A percentile compares a stretch with the other conserved stretches of the same genome.
Evolutionary conservation across 1,140 invertebrate species (phyloP).

Genomic region (Lepidostoma basale): DNA sequence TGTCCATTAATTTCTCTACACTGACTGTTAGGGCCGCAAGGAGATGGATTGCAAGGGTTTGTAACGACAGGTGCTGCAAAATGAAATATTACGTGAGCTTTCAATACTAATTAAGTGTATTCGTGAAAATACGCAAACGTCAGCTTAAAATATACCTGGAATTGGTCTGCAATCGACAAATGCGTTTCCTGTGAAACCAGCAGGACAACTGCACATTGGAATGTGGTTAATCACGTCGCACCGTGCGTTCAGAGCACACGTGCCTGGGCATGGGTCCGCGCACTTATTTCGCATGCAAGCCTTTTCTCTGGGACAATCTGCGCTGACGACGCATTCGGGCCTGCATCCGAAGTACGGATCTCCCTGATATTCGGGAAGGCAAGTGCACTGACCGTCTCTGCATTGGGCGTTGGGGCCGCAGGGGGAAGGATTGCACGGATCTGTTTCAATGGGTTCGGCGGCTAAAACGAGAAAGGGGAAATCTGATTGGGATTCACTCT

Average conservation of each 20-base stretch:
- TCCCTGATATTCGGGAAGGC: conserved; percentile 72
- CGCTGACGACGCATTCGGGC: conserved; percentile 84
- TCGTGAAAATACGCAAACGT: too few relatives aligned
- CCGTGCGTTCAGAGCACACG: conserved; percentile 72
- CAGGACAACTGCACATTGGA: conserved; percentile 70
- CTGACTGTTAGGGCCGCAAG: conserved; percentile 68
- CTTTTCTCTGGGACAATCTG: conserved; percentile 77
- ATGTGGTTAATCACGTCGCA: conserved; percentile 72
- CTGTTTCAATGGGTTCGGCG: conserved; percentile 48
- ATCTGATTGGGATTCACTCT: too few relatives aligned
- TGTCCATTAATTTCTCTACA: conserved; percentile 64
- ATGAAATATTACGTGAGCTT: too few relatives aligned
- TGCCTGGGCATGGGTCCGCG: conserved; percentile 76
- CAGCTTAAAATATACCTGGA: conserved; percentile 56
- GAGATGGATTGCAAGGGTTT: conserved; percentile 64
- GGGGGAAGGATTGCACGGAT: conserved; percentile 70
- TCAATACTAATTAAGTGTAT: too few relatives aligned
- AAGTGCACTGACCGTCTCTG: conserved; percentile 67
- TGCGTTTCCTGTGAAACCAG: conserved; percentile 77
- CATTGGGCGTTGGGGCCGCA: conserved; percentile 71
- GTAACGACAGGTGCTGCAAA: conserved; percentile 47
- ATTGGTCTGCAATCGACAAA: conserved; percentile 69
- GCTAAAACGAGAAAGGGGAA: conserved; percentile 49
- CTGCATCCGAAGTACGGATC: conserved; percentile 73
- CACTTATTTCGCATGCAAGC: conserved; percentile 79